phyloP scores from a whole-genome alignment of 2,888 invertebrate species.

The Erebia ligea region DNA sequence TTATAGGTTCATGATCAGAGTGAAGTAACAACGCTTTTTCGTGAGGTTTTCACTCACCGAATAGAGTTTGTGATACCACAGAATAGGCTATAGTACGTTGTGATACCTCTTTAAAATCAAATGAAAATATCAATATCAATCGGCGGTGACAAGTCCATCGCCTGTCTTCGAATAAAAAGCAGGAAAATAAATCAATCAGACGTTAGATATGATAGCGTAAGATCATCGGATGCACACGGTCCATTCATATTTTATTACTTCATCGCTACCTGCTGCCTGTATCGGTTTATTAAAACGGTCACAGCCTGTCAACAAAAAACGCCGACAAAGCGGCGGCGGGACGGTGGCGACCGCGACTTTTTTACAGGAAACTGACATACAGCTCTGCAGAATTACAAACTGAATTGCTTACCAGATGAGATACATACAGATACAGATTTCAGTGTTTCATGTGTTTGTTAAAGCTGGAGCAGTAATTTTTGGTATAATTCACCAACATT shows the following conservation, averaged over 20 bases:
- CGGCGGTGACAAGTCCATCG: slow-evolving; percentile 5
- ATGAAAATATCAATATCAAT: neutral
- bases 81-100: too few species aligned
- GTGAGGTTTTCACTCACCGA: neutral
- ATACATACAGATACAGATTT: too few species aligned
- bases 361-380: slow-evolving; percentile 54
- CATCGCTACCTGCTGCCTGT: slow-evolving; percentile 72
- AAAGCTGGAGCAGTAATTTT: too few species aligned
- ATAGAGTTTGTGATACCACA: neutral
- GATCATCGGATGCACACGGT: slow-evolving; percentile 30
- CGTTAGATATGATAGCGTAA: slow-evolving; percentile 30
- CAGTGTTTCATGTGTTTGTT: too few species aligned
- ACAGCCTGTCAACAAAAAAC: slow-evolving; percentile 73
- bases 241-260: slow-evolving; percentile 64
- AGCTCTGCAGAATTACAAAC: slow-evolving; percentile 29
- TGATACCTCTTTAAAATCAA: neutral
- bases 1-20: neutral
- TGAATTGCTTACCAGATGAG: neutral
- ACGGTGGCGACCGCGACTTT: slow-evolving; percentile 60
- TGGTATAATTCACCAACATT: too few species aligned
- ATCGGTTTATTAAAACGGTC: slow-evolving; percentile 80
- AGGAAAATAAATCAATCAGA: slow-evolving; percentile 16
- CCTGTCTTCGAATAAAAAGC: slow-evolving; percentile 10
- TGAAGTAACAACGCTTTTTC: neutral
- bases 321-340: slow-evolving; percentile 73